Base-by-base conservation (phyloP, 2,797 vertebrate species). In the Chiroxiphia lanceolata region DNA sequence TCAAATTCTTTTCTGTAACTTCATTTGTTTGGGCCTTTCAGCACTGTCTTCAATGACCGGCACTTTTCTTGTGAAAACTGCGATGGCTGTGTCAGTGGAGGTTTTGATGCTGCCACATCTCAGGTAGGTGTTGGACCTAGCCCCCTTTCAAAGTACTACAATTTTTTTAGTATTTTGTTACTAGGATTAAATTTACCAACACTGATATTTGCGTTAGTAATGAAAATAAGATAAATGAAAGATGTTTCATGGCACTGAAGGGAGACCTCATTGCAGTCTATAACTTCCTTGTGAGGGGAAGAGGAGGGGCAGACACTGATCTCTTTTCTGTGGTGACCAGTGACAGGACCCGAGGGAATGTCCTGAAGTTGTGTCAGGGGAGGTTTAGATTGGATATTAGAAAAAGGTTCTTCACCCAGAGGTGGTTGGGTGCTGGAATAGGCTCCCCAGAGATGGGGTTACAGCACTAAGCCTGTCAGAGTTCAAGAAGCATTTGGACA, bases 51-150 rank as follows among this genome's bases (percentile, higher is more conserved):
- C 51, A 98, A 97, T 97, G 99, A 99, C 38, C 97, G 99, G 29
- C 99, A 99, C 95, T 99, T 99, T 93, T 98, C 99, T 48, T 99
- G 99, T 74, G 99, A 99, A 96, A 98, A 99, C 33, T 99, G 99
- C 80, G 98, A 99, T 47, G 98, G 98, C 68, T 98, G 98, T 15
- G 99, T 99, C 83, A 98, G 99, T 61, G 99, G 99, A 33, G 99
- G 99, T 68, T 99, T 99, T 68, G 99, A 99, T 78, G 98, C 99
- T 11, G 97, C 98, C 6, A 98, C 98, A 4, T 99, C 99, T 90
- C 99, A 99, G 97, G 99, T 99, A 96, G 31, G 89, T 48, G 27
- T 51, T 63, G 14, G 19, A 27, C 6, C 1, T 15, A 40, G n/a
- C 42, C 27, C 4, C 5, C 31, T 89, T 76, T 65, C 15, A 38